These are phyloP conservation scores for Shinisaurus crocodilurus DNA, from an alignment of 2,113 vertebrate genomes.

Conservation along the genomic window DNA sequence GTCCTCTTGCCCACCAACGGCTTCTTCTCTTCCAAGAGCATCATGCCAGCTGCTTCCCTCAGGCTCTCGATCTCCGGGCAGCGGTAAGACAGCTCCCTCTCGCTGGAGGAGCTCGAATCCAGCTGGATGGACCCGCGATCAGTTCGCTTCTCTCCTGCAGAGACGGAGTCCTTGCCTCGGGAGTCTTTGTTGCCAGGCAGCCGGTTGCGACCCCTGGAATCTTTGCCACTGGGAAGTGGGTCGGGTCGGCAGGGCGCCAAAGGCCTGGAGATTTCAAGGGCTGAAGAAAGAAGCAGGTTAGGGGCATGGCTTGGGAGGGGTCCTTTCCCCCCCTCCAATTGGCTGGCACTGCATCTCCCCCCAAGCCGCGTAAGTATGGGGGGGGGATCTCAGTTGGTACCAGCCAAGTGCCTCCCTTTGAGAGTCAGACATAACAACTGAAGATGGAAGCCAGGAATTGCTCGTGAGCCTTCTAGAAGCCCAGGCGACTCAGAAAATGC, in stretches of 20 bases:
- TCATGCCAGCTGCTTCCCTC: constrained; percentile 22
- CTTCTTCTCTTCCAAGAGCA: constrained; percentile 42
- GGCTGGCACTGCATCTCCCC: neutral
- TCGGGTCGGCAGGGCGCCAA: rapidly evolving
- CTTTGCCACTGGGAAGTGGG: neutral
- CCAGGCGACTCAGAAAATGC: no score
- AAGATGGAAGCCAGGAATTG: neutral
- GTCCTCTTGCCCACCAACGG: constrained; percentile 56
- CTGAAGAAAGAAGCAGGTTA: neutral
- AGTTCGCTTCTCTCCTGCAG: constrained; percentile 39
- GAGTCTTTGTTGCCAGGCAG: neutral
- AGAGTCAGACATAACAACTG: no score
- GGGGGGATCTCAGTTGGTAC: neutral
- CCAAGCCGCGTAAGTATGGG: neutral
- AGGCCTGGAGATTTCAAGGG: neutral
- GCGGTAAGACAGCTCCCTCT: constrained; percentile 73
- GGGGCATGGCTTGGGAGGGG: rapidly evolving
- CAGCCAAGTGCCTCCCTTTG: neutral
- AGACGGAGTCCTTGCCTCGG: neutral
- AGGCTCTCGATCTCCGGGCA: constrained; percentile 51
- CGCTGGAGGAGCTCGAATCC: constrained; percentile 71
- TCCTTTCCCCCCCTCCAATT: neutral
- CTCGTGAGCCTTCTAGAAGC: neutral
- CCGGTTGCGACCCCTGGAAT: constrained; percentile 19
- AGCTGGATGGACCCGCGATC: constrained; percentile 59